A percentile compares a stretch with the other conserved stretches of the same genome.
These are phyloP conservation scores for Myoxocephalus aenaeus DNA, from an alignment of 2,797 vertebrate species.

Conservation along the genomic window DNA sequence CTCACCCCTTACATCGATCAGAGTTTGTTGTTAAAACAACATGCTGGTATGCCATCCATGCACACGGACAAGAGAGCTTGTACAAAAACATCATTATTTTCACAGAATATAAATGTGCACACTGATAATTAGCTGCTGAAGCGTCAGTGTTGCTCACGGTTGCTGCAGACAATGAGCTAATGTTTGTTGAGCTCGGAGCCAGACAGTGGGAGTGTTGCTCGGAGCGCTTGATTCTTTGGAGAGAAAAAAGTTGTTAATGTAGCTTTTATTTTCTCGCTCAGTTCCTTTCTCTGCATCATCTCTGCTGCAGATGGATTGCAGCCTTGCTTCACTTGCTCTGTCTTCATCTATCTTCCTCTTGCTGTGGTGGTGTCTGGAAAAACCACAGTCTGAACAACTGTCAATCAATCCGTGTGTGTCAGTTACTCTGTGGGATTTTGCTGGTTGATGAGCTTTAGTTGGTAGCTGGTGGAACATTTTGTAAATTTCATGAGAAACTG, in stretches of 20 bases:
- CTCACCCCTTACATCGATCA: neutral
- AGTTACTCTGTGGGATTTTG: neutral
- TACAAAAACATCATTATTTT: constrained; percentile 1
- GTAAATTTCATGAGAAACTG: constrained; percentile 56
- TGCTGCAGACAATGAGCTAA: constrained; percentile 36
- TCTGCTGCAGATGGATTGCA: constrained; percentile 38
- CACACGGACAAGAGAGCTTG: neutral
- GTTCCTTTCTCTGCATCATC: constrained; percentile 19
- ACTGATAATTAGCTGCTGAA: constrained; percentile 11
- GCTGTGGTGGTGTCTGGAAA: constrained; percentile 8
- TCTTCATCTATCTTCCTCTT: constrained; percentile 11
- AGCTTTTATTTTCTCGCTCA: constrained; percentile 38
- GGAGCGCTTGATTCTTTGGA: constrained; percentile 48
- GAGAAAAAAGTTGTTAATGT: constrained; percentile 29
- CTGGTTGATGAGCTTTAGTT: constrained; percentile 13
- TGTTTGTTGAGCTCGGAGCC: constrained; percentile 35
- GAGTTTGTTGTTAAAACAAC: neutral
- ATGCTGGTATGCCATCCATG: neutral
- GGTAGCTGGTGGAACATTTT: constrained; percentile 25
- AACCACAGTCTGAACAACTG: constrained; percentile 5
- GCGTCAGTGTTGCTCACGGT: constrained; percentile 31
- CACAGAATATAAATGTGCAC: neutral
- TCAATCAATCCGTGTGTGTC: constrained; percentile 3
- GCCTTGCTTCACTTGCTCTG: constrained; percentile 11
- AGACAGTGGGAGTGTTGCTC: constrained; percentile 41